These are phyloP conservation scores for Oreonectes daqikongensis DNA, from an alignment of 2,797 vertebrate genomes.

Conservation along the genomic window DNA sequence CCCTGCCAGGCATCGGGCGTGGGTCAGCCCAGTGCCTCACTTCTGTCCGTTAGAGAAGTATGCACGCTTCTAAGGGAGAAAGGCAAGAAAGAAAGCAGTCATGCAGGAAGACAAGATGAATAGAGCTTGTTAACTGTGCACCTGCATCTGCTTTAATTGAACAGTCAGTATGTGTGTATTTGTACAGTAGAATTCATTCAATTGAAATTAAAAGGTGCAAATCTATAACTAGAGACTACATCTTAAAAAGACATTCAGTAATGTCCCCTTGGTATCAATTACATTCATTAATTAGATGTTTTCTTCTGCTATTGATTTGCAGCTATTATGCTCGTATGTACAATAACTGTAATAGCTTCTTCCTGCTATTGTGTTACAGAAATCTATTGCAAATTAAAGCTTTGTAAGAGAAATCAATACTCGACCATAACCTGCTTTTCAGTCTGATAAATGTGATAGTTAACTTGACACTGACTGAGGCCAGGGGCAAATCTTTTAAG, in stretches of 20 bases:
- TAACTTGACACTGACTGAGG: slow-evolving; percentile 18
- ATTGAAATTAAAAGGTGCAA: not conserved
- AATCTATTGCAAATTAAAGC: slow-evolving; percentile 45
- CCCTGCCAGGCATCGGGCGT: slow-evolving; percentile 23
- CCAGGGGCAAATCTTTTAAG: slow-evolving; percentile 1
- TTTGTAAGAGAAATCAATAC: slow-evolving; percentile 33
- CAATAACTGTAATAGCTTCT: slow-evolving; percentile 32
- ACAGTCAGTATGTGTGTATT: not conserved
- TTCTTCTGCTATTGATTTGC: slow-evolving; percentile 36
- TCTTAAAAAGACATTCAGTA: slow-evolving; percentile 33
- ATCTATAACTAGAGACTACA: not conserved
- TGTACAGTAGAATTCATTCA: slow-evolving; percentile 3
- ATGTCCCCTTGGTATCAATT: slow-evolving; percentile 39
- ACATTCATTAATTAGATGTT: slow-evolving; percentile 39
- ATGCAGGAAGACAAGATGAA: not conserved
- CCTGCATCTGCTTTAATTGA: not conserved
- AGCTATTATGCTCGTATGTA: slow-evolving; percentile 26
- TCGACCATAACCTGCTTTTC: slow-evolving; percentile 24
- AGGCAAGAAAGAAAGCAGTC: not conserved
- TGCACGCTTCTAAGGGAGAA: slow-evolving; percentile 6
- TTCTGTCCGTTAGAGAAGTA: slow-evolving; percentile 34
- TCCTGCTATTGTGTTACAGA: slow-evolving; percentile 37
- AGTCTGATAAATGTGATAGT: slow-evolving; percentile 17
- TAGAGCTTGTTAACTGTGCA: not conserved
- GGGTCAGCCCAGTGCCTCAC: slow-evolving; percentile 12